Evolutionary conservation across 2,797 vertebrate species (phyloP).

Genomic region (Gouania willdenowi): DNA sequence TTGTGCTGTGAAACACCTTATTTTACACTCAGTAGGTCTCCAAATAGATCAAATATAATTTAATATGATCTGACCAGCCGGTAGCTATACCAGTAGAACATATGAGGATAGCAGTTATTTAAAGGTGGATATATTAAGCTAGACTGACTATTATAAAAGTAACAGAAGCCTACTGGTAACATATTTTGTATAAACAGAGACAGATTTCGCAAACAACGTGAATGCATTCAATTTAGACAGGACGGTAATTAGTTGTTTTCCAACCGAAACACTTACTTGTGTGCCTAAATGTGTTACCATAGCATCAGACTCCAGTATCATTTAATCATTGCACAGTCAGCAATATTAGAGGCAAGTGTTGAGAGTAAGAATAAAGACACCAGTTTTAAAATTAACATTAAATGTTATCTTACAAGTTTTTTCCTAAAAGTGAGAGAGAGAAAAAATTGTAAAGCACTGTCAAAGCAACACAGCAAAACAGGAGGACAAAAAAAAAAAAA

Average conservation of each 20-base stretch:
- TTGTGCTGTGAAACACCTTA: neutral
- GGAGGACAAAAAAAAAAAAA: too few species aligned
- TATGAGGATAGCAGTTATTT: too few species aligned
- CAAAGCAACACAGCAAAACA: slow-evolving; percentile 36
- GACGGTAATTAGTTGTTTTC: too few species aligned
- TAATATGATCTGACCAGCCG: slow-evolving; percentile 15
- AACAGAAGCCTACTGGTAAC: too few species aligned
- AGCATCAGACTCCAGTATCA: slow-evolving; percentile 22
- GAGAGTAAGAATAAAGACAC: slow-evolving; percentile 55
- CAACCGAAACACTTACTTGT: too few species aligned
- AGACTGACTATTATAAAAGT: too few species aligned
- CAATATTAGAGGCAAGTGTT: slow-evolving; percentile 55
- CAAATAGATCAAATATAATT: slow-evolving; percentile 21
- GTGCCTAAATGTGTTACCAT: too few species aligned
- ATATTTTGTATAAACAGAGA: too few species aligned
- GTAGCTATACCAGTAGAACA: slow-evolving; percentile 7
- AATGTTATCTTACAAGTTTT: slow-evolving; percentile 72
- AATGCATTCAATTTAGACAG: too few species aligned
- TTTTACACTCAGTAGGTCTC: slow-evolving; percentile 13
- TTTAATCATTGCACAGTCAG: slow-evolving; percentile 41
- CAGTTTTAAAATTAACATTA: slow-evolving; percentile 70
- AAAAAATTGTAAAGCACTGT: slow-evolving; percentile 38
- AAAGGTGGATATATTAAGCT: too few species aligned
- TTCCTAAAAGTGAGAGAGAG: slow-evolving; percentile 62
- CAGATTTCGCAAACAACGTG: too few species aligned